Conservation (phyloP, 2,888 invertebrate species). For the Temnothorax rugatulus region DNA sequence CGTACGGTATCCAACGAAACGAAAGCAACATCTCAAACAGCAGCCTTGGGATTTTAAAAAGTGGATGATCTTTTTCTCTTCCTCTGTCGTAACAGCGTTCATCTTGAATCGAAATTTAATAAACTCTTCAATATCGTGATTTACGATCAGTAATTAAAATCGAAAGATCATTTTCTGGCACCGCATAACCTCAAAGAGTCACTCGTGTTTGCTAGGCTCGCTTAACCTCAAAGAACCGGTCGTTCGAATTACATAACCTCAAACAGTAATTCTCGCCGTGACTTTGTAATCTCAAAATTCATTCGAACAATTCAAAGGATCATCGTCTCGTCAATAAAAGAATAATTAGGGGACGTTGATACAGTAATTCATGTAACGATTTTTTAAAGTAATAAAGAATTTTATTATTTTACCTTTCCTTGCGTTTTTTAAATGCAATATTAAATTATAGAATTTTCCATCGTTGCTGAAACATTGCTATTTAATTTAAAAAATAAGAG, state of each 20-base stretch:
- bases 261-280: not conserved
- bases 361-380: not conserved
- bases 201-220: not conserved
- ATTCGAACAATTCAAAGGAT: not conserved
- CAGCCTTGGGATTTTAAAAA: conserved; percentile 87
- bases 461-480: not conserved
- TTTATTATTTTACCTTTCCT: not conserved
- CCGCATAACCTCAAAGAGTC: not conserved
- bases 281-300: not conserved
- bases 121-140: not conserved
- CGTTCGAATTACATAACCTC: not conserved
- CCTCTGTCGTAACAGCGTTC: conserved; percentile 51
- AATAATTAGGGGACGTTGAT: not conserved
- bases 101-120: conserved; percentile 43
- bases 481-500: not conserved
- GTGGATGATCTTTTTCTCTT: conserved; percentile 70
- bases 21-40: conserved; percentile 90
- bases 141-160: not conserved
- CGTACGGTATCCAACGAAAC: conserved; percentile 89
- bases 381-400: not conserved
- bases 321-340: not conserved
- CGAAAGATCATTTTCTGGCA: not conserved
- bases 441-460: not conserved
- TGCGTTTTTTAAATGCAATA: not conserved
- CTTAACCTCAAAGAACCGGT: not conserved